phyloP scores from a whole-genome alignment of 2,888 invertebrate genomes.

The Teleiodes luculella region DNA sequence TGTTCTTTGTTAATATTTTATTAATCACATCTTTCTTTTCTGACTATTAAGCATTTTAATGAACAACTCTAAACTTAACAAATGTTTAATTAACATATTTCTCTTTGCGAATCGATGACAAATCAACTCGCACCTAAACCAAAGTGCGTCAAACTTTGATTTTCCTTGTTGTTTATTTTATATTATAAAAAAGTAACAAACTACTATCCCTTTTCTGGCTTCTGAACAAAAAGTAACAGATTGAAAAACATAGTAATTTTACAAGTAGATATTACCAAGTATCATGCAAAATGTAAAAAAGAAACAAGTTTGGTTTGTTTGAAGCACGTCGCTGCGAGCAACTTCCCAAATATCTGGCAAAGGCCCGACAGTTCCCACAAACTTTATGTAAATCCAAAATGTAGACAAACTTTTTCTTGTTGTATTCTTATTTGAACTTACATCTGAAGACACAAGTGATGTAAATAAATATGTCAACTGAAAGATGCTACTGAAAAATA shows the following conservation, averaged over 20 bases:
- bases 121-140: too few species aligned
- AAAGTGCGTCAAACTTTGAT: too few species aligned
- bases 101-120: too few species aligned
- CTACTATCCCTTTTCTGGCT: neutral
- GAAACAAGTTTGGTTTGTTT: neutral
- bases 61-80: too few species aligned
- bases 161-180: too few species aligned
- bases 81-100: too few species aligned
- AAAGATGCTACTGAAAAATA: too few species aligned
- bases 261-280: neutral
- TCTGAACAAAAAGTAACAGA: too few species aligned
- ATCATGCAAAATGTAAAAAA: constrained; percentile 1
- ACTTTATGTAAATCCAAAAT: constrained; percentile 34
- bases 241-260: too few species aligned
- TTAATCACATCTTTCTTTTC: too few species aligned
- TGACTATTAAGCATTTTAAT: too few species aligned
- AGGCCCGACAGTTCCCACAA: constrained; percentile 17
- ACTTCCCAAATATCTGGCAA: constrained; percentile 18
- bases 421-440: constrained; percentile 16
- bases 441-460: neutral
- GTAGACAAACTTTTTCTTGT: constrained; percentile 30
- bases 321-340: neutral
- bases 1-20: neutral
- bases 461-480: neutral
- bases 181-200: neutral